These are phyloP conservation scores for Oncorhynchus kisutch DNA, from an alignment of 2,113 vertebrate genomes.

Conservation along the genomic window DNA sequence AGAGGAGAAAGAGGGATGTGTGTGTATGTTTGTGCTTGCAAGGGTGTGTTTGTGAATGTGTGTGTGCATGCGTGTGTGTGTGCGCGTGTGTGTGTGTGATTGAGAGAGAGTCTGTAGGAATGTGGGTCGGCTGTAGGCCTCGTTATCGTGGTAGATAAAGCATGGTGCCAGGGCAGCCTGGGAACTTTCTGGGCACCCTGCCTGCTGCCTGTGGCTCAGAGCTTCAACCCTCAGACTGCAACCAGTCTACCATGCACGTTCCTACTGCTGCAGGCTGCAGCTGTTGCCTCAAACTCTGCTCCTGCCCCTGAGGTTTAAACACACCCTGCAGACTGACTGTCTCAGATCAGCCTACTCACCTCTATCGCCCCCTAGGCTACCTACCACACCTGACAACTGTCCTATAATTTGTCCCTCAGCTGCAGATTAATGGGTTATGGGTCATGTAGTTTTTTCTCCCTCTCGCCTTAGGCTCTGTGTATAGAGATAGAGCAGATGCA, in stretches of 20 bases:
- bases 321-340: background rate
- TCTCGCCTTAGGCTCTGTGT: constrained; percentile 69
- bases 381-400: too few species aligned
- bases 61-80: background rate
- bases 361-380: background rate
- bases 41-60: background rate
- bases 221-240: constrained; percentile 28
- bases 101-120: constrained; percentile 41
- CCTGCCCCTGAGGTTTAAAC: background rate
- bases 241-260: constrained; percentile 19
- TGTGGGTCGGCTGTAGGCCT: constrained; percentile 45
- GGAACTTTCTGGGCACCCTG: constrained; percentile 62
- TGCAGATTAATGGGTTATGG: background rate
- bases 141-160: constrained; percentile 63
- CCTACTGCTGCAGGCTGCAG: constrained; percentile 5
- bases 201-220: constrained; percentile 41
- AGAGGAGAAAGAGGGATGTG: constrained; percentile 14
- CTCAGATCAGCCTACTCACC: background rate
- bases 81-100: background rate
- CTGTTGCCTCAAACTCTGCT: background rate
- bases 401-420: background rate
- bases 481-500: constrained; percentile 81
- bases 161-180: constrained; percentile 34
- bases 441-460: background rate
- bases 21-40: background rate